Conservation (phyloP, 2,888 invertebrate genomes). For the Lasioglossum villosulum region DNA sequence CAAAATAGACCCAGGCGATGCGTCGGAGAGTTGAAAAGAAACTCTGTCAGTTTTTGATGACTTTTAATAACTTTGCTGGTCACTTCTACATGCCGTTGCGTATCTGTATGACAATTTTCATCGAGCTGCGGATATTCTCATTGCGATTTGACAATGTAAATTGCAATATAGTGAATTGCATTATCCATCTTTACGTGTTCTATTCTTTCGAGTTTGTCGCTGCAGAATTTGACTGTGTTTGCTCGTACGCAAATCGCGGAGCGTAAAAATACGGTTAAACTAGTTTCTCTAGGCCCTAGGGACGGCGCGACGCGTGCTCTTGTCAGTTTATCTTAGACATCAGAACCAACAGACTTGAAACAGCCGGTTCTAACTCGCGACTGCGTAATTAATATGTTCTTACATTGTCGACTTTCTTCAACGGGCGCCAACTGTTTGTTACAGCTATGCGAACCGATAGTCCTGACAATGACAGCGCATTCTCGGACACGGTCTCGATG, state of each 20-base stretch:
- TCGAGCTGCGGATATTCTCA: no score
- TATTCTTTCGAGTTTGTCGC: background rate
- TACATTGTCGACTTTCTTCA: background rate
- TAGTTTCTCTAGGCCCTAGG: conserved; percentile 10
- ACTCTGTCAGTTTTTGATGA: no score
- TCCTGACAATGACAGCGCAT: conserved; percentile 99
- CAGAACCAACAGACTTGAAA: background rate
- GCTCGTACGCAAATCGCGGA: background rate
- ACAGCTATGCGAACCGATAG: conserved; percentile 91
- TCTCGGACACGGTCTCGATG: conserved; percentile 98
- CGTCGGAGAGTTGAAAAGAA: no score
- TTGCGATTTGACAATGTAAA: no score
- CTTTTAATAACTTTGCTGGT: no score
- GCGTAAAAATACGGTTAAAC: background rate
- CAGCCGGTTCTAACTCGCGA: background rate
- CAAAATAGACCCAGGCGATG: no score
- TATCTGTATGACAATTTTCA: no score
- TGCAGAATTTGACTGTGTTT: background rate
- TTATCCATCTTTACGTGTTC: background rate
- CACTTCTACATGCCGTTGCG: no score
- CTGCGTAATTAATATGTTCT: conserved; percentile 11
- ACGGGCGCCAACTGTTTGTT: conserved; percentile 64
- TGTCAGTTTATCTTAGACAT: conserved; percentile 1
- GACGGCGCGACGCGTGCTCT: background rate
- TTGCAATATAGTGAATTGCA: background rate